phyloP scores from a whole-genome alignment of 2,888 invertebrate genomes.

The Hydroisotoma schaefferi region DNA sequence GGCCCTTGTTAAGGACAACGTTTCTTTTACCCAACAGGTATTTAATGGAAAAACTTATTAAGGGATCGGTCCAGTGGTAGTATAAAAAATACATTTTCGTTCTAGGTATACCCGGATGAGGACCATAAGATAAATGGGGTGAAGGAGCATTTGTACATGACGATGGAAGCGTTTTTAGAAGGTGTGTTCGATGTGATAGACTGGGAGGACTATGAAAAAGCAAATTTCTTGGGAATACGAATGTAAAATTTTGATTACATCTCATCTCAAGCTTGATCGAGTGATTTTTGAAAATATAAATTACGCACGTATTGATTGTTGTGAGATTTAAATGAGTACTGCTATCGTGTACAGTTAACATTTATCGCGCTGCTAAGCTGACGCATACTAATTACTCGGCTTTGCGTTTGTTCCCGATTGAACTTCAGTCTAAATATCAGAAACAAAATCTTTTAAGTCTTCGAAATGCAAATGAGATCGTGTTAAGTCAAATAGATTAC shows the following conservation, averaged over 20 bases:
- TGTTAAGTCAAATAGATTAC: too few relatives aligned
- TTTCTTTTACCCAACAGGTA: conserved; percentile 81
- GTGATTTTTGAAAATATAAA: neutral
- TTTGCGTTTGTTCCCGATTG: too few relatives aligned
- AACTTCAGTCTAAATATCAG: too few relatives aligned
- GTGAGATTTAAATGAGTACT: too few relatives aligned
- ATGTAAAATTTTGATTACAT: conserved; percentile 29
- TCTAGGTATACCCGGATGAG: conserved; percentile 82
- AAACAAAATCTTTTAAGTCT: too few relatives aligned
- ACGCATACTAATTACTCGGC: too few relatives aligned
- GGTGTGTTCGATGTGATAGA: conserved; percentile 74
- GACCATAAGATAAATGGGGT: conserved; percentile 71
- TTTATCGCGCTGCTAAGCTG: too few relatives aligned
- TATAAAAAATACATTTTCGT: neutral
- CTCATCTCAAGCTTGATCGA: neutral
- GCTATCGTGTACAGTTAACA: too few relatives aligned
- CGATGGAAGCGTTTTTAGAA: conserved; percentile 82
- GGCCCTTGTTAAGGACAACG: conserved; percentile 74
- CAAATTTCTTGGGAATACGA: conserved; percentile 46
- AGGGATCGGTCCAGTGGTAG: neutral
- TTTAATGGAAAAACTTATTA: conserved; percentile 46
- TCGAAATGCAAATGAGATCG: too few relatives aligned
- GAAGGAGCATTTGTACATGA: conserved; percentile 72
- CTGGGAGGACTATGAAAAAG: conserved; percentile 67
- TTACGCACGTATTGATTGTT: too few relatives aligned